Evolutionary conservation across 2,888 invertebrate genomes (phyloP).

Genomic region (Aelia acuminata): DNA sequence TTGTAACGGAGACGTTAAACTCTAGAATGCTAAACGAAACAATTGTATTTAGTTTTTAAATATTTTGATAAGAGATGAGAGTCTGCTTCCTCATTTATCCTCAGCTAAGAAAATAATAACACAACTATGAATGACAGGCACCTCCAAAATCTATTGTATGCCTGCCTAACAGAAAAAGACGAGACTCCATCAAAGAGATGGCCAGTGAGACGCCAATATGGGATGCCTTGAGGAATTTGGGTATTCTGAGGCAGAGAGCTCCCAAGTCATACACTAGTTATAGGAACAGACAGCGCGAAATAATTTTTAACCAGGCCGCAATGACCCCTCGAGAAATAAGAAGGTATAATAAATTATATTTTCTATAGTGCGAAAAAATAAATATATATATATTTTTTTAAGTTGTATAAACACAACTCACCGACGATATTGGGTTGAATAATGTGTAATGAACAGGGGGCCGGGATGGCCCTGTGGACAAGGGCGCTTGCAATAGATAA

Average conservation of each 20-base stretch:
- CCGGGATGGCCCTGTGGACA: too few species aligned
- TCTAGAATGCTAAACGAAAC: too few species aligned
- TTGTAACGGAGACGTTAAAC: too few species aligned
- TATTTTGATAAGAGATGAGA: too few species aligned
- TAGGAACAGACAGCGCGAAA: constrained; percentile 35
- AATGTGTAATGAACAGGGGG: too few species aligned
- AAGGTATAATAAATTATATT: constrained; percentile 19
- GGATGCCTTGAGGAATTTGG: background rate
- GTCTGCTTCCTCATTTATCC: too few species aligned
- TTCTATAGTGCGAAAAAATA: background rate
- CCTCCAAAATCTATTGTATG: too few species aligned
- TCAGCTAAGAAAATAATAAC: too few species aligned
- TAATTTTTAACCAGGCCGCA: background rate
- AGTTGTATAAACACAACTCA: too few species aligned
- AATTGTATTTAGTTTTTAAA: too few species aligned
- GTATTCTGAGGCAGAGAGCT: background rate
- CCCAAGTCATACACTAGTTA: background rate
- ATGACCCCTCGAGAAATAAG: background rate
- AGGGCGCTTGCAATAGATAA: too few species aligned
- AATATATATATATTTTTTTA: background rate
- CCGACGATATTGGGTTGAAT: too few species aligned
- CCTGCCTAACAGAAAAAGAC: background rate
- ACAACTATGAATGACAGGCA: background rate
- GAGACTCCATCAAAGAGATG: background rate
- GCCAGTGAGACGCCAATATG: background rate